These are phyloP conservation scores for Leptatherina wallacei DNA, from an alignment of 2,797 vertebrate species.

Conservation along the genomic window DNA sequence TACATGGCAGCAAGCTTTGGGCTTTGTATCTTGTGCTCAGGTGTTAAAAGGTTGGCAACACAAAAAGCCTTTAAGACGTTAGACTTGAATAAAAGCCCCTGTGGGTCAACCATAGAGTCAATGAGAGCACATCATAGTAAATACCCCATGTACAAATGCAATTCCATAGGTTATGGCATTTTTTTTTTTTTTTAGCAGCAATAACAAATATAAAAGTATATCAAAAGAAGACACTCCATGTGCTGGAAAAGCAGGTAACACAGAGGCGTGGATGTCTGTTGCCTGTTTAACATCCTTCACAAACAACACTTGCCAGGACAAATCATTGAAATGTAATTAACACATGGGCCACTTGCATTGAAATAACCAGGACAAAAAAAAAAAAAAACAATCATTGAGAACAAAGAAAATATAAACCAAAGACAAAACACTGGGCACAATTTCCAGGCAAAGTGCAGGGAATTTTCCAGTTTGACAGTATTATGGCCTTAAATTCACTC, in stretches of 20 bases:
- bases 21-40: constrained; percentile 69
- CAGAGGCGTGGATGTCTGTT: constrained; percentile 42
- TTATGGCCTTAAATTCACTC: constrained; percentile 69
- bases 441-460: constrained; percentile 72
- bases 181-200: constrained; percentile 68
- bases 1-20: constrained; percentile 69
- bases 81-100: constrained; percentile 18
- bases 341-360: constrained; percentile 60
- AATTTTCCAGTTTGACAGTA: constrained; percentile 56
- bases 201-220: constrained; percentile 73
- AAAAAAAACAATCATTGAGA: too few species aligned
- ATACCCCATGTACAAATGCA: constrained; percentile 51
- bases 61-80: constrained; percentile 19
- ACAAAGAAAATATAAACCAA: constrained; percentile 12
- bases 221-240: constrained; percentile 70
- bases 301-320: constrained; percentile 45
- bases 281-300: constrained; percentile 31
- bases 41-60: constrained; percentile 35
- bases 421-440: constrained; percentile 61
- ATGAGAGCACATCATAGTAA: constrained; percentile 48
- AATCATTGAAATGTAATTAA: constrained; percentile 71
- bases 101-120: constrained; percentile 41
- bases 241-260: constrained; percentile 64
- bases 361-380: constrained; percentile 50
- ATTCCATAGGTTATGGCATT: constrained; percentile 67